Conservation (phyloP, 1,140 invertebrate species). For the Babylonia areolata region DNA sequence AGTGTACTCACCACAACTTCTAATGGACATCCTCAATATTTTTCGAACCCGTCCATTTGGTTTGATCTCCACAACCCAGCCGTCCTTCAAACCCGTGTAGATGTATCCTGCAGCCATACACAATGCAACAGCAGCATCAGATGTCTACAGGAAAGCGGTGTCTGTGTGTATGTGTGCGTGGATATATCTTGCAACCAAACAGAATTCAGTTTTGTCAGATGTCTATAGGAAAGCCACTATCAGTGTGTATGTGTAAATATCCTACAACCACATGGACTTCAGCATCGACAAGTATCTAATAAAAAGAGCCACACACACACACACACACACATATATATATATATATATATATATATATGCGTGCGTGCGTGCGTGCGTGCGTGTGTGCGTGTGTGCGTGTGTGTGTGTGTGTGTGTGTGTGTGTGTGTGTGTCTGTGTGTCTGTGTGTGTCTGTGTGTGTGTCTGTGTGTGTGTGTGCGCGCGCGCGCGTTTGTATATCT, state of each 20-base stretch:
- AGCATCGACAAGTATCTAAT: too few species aligned
- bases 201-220: too few species aligned
- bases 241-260: too few species aligned
- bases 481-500: background rate
- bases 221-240: too few species aligned
- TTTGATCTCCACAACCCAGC: conserved; percentile 24
- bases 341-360: too few species aligned
- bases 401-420: background rate
- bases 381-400: background rate
- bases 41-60: background rate
- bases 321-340: too few species aligned
- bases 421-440: background rate
- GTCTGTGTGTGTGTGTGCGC: background rate
- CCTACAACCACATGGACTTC: too few species aligned
- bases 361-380: background rate
- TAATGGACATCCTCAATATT: conserved; percentile 2
- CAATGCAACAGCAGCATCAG: background rate
- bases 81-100: conserved; percentile 23
- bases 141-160: too few species aligned
- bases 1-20: background rate
- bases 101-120: too few species aligned
- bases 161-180: background rate
- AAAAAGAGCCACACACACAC: too few species aligned
- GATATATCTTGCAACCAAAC: too few species aligned
- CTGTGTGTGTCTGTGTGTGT: background rate